Base-by-base conservation (phyloP, 2,888 invertebrate species). In the Lithodes maja region DNA sequence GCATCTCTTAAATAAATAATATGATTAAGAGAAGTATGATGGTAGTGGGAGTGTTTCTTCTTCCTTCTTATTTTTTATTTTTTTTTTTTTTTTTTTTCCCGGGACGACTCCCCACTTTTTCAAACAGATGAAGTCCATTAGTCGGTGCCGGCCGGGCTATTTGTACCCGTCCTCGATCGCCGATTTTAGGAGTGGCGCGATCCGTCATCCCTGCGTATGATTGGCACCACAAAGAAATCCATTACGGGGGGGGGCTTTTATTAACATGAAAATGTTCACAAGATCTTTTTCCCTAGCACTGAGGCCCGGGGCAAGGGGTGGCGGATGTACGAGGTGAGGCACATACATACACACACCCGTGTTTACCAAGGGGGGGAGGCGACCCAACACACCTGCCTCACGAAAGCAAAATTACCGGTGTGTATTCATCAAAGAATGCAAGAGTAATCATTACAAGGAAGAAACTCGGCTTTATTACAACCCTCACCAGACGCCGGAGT, bases 171-270 rank as follows among this genome's bases (percentile, higher is more conserved):
- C 91, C 87, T 79, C 87, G 90, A 87, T 90, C 91, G 90, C 87
- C 88, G 91, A 90, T 87, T 91, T 91, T 90, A 90, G 90, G 90
- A 90, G 91, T 87, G 91, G 83, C 54, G 49, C 89, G 78, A 91
- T 91, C 83, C 90, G 88, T 91, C 91, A 91, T 91, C 87, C 68
- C 15, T 83, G 80, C 75, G 88, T 87, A 87, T 91, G 91, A 91
- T 91, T 91, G 91, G 91, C 91, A 91, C 88, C 86, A 88, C 90
- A 90, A 88, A 90, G 90, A 90, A 90, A 90, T 87, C 90, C 87
- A 90, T 90, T 90, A 90, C 87, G 68, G 84, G 68, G 84, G 83
- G 55, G 83, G 81, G 81, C 88, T 88, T 90, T 90, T 86, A 84
- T 86, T 86, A 90, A 90, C 83, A 86, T 90, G 86, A 90, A 86